These are phyloP conservation scores for Actinia tenebrosa DNA, from an alignment of 64 coral and sea anemone genomes.

Conservation along the genomic window DNA sequence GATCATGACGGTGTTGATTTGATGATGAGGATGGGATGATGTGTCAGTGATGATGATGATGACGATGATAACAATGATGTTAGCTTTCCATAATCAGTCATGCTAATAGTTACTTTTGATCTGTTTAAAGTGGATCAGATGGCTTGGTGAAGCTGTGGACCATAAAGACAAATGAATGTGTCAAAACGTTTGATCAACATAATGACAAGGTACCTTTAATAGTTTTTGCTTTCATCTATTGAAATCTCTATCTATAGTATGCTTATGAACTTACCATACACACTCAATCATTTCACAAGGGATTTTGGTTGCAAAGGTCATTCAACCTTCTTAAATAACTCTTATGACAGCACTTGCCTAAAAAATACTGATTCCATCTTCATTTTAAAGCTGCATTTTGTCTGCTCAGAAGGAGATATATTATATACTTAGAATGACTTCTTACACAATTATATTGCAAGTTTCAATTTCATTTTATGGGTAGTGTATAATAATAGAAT, in stretches of 20 bases:
- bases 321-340: no score
- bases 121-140: constrained; percentile 76
- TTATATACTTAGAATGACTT: no score
- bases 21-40: background rate
- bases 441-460: no score
- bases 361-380: no score
- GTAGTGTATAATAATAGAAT: no score
- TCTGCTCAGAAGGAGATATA: no score
- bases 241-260: background rate
- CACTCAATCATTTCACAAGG: no score
- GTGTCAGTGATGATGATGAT: background rate
- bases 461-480: no score
- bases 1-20: background rate
- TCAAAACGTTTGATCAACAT: constrained; percentile 94
- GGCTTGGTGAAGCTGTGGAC: constrained; percentile 96
- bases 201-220: constrained; percentile 63
- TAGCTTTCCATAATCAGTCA: background rate
- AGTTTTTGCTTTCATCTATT: background rate
- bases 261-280: no score
- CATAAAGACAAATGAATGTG: constrained; percentile 87
- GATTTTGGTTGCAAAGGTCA: no score
- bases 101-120: background rate
- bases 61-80: background rate
- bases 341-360: no score
- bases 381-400: no score